Evolutionary conservation across 92 coral and sea anemone genomes (phyloP).

Genomic region (Metridium senile): DNA sequence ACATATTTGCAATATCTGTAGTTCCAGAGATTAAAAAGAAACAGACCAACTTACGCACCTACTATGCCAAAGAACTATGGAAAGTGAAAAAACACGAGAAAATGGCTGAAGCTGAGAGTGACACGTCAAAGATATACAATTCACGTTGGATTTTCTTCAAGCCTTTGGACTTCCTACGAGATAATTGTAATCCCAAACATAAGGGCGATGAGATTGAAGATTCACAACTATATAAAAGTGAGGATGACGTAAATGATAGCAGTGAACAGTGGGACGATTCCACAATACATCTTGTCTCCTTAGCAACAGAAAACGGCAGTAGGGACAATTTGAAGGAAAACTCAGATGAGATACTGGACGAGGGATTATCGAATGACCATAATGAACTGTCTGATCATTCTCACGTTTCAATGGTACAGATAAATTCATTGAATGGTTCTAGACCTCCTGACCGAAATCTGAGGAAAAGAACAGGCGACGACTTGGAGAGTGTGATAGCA

Average conservation of each 20-base stretch:
- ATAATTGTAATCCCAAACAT: constrained; percentile 28
- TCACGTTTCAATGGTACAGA: neutral
- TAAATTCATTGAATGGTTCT: neutral
- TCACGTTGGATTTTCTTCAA: constrained; percentile 57
- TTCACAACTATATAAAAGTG: neutral
- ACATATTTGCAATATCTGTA: neutral
- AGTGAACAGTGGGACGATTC: constrained; percentile 26
- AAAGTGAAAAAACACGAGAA: constrained; percentile 46
- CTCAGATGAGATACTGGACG: no score
- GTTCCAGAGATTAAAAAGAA: constrained; percentile 72
- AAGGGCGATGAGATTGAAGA: constrained; percentile 9
- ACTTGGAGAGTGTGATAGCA: constrained; percentile 38
- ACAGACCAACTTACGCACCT: constrained; percentile 69
- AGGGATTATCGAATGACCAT: constrained; percentile 6
- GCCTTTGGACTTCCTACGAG: constrained; percentile 24
- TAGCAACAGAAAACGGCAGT: constrained; percentile 8
- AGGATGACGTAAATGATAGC: constrained; percentile 6
- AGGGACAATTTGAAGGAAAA: constrained; percentile 10
- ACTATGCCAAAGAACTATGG: constrained; percentile 74
- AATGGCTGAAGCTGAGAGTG: constrained; percentile 32
- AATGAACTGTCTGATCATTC: neutral
- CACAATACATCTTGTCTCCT: neutral
- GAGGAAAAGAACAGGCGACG: constrained; percentile 20
- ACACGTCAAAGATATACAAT: constrained; percentile 36
- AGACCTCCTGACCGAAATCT: constrained; percentile 11